Evolutionary conservation across 2,888 invertebrate species (phyloP).

Genomic region (Vandiemenella viatica): DNA sequence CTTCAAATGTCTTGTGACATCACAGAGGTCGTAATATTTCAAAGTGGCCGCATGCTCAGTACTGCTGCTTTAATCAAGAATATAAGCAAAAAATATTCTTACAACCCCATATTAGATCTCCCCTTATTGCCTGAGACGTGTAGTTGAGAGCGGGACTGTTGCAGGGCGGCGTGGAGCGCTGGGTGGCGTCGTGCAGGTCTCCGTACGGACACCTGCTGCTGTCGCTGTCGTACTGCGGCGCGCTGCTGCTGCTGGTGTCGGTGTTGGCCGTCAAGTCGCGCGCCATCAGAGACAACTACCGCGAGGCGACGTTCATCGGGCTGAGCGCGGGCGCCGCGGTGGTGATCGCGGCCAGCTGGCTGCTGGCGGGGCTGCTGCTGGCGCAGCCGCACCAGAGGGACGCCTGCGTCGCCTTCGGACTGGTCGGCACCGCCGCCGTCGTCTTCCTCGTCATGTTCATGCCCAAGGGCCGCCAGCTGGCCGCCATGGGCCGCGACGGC

Average conservation of each 20-base stretch:
- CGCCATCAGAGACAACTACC: constrained; percentile 82
- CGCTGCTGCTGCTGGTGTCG: constrained; percentile 70
- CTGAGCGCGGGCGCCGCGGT: constrained; percentile 73
- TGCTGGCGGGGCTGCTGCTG: constrained; percentile 63
- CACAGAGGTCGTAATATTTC: no score
- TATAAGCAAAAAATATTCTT: no score
- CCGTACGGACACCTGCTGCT: constrained; percentile 56
- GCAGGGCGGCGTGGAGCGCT: constrained; percentile 15
- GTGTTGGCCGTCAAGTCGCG: constrained; percentile 72
- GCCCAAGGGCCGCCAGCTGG: constrained; percentile 80
- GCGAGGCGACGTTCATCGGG: constrained; percentile 85
- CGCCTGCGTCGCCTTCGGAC: constrained; percentile 79
- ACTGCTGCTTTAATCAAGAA: no score
- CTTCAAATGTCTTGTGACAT: no score
- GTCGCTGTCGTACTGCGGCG: constrained; percentile 67
- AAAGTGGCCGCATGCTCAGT: no score
- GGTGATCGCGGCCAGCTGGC: constrained; percentile 76
- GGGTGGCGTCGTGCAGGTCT: constrained; percentile 42
- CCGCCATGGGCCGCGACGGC: constrained; percentile 81
- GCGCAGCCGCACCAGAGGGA: constrained; percentile 68
- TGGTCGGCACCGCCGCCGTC: constrained; percentile 68
- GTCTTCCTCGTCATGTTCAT: constrained; percentile 89
- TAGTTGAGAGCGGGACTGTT: no score
- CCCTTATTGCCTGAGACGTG: no score
- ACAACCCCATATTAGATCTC: no score